Conservation (phyloP, 2,888 invertebrate genomes). For the Andrena bucephala region DNA sequence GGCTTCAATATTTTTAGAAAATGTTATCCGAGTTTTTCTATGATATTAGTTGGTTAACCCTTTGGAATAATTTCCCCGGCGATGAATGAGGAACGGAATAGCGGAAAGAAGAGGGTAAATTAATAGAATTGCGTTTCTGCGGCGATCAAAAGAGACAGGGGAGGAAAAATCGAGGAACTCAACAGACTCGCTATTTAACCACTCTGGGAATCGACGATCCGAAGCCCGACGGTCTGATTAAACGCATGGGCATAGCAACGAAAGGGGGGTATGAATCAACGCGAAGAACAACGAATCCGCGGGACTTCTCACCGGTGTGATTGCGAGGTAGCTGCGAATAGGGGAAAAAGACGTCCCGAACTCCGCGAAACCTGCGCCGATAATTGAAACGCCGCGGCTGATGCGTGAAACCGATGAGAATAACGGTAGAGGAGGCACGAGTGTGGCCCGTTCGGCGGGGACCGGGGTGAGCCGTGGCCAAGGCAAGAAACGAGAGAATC, state of each 20-base stretch:
- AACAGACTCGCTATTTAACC: conserved; percentile 30
- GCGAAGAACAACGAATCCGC: conserved; percentile 49
- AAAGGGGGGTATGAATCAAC: conserved; percentile 34
- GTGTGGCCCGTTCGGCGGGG: neutral
- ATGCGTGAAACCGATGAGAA: neutral
- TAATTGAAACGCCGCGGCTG: conserved; percentile 3
- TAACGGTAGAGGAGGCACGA: neutral
- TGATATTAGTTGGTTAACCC: neutral
- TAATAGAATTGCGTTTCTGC: conserved; percentile 30
- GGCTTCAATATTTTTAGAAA: neutral
- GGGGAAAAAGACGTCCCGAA: neutral
- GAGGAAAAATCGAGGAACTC: conserved; percentile 19
- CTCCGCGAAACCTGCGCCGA: neutral
- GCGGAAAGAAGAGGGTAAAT: conserved; percentile 25
- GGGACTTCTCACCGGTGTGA: conserved; percentile 15
- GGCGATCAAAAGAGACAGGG: conserved; percentile 18
- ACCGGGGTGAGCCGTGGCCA: neutral
- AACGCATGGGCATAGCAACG: conserved; percentile 39
- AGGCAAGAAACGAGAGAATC: conserved; percentile 11
- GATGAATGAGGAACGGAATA: conserved; percentile 1
- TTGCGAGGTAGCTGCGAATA: conserved; percentile 6
- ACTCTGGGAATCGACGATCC: conserved; percentile 56
- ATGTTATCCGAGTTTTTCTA: neutral
- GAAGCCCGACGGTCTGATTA: conserved; percentile 55
- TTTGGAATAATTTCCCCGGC: conserved; percentile 12